Evolutionary conservation across 2,888 invertebrate genomes (phyloP).

Genomic region (Archips crataeganus): DNA sequence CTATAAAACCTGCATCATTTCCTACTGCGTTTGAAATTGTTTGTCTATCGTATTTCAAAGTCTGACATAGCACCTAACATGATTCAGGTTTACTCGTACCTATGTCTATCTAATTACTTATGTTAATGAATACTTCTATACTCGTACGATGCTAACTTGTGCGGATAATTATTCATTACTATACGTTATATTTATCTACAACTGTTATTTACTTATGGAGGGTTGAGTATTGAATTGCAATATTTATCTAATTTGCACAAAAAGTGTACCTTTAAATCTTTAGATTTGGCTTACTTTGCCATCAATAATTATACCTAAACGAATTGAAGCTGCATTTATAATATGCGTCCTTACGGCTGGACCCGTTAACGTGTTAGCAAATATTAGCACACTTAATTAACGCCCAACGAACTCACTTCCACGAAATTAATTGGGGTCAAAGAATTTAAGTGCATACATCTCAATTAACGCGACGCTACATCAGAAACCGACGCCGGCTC

Average conservation of each 20-base stretch:
- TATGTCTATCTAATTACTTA: constrained; percentile 26
- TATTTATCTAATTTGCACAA: constrained; percentile 5
- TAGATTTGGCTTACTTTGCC: constrained; percentile 34
- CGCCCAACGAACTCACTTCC: constrained; percentile 76
- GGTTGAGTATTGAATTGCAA: constrained; percentile 3
- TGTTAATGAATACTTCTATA: constrained; percentile 14
- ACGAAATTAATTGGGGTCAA: constrained; percentile 83
- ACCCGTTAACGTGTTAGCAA: constrained; percentile 65
- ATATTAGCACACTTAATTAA: constrained; percentile 80
- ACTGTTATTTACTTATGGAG: constrained; percentile 6
- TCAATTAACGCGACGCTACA: constrained; percentile 73
- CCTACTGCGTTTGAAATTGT: background rate
- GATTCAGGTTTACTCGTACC: constrained; percentile 10
- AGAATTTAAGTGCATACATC: constrained; percentile 82
- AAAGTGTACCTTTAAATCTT: no score
- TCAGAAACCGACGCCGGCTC: constrained; percentile 58
- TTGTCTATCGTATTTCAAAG: constrained; percentile 24
- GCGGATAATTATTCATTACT: constrained; percentile 22
- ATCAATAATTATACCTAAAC: constrained; percentile 39
- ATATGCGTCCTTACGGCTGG: constrained; percentile 55
- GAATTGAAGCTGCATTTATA: constrained; percentile 53
- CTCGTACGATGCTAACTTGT: constrained; percentile 5
- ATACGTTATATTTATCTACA: constrained; percentile 3
- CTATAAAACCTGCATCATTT: background rate
- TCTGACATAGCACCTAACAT: constrained; percentile 1